Percentiles rank a stretch among this genome's conserved stretches.
These are phyloP conservation scores for Myocastor coypus DNA, from an alignment of 2,113 vertebrate genomes.

Conservation along the genomic window DNA sequence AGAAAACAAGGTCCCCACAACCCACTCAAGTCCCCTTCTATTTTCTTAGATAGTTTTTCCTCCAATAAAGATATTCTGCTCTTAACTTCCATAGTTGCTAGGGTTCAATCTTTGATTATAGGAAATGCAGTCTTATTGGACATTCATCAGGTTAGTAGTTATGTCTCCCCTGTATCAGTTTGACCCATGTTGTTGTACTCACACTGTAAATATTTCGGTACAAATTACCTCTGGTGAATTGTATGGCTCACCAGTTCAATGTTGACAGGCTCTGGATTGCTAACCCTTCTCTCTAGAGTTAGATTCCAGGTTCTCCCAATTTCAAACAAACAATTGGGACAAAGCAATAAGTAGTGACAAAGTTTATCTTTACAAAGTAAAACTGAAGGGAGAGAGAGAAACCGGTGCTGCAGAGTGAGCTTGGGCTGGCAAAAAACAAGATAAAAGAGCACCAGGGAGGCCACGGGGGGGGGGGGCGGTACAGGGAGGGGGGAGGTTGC, in stretches of 20 bases:
- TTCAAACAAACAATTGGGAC: background rate
- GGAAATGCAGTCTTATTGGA: too few relatives aligned
- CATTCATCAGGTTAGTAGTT: too few relatives aligned
- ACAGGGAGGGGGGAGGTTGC: too few relatives aligned
- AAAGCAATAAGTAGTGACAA: background rate
- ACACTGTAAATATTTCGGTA: background rate
- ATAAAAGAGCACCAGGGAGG: background rate
- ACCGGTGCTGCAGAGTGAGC: background rate
- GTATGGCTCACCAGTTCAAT: background rate
- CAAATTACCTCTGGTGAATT: background rate
- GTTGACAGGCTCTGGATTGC: background rate
- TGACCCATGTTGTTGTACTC: too few relatives aligned
- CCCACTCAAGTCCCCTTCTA: too few relatives aligned
- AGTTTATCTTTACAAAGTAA: background rate
- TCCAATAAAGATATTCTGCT: too few relatives aligned
- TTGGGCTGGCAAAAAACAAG: background rate
- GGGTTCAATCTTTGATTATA: too few relatives aligned
- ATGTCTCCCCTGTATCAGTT: too few relatives aligned
- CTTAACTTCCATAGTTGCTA: too few relatives aligned
- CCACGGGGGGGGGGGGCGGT: background rate
- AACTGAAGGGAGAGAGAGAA: background rate
- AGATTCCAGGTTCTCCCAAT: background rate
- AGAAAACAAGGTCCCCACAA: too few relatives aligned
- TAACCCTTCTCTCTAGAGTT: background rate
- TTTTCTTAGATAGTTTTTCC: too few relatives aligned